Base-by-base conservation (phyloP, 2,797 vertebrate genomes). In the Eospalax fontanierii region DNA sequence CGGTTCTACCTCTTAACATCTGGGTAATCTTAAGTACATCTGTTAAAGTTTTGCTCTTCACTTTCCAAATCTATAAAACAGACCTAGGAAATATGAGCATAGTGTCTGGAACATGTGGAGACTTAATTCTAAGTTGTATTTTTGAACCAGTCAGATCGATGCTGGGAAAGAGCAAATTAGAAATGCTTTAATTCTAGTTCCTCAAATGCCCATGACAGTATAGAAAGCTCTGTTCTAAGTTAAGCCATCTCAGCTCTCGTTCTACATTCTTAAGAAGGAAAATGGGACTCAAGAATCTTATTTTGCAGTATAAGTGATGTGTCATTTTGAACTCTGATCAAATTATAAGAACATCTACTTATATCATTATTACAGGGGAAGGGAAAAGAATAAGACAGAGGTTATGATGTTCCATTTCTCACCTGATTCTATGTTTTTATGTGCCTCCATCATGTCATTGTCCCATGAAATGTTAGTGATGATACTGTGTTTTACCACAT, bases 41-140 rank as follows among this genome's bases (percentile, higher is more conserved):
- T 79, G 57, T 66, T 89, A 85, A 38, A 75, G 18, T 30, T 63
- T 54, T n/a, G 33, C 85, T 35, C 73, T 18, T 75, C 61, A 46
- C 40, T 75, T 89, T 86, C 35, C n/a, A 75, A 43, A 71, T 73
- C 28, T 88, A 85, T 74, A 80, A 90, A 92, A 21, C 14, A 83
- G 19, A 81, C 7, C 61, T 73, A 90, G 43, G 9, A 4, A 80
- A 50, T 35, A 21, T 73, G 28, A 2, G 33, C 71, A 83, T 33
- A 28, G 65, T 82, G 57, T 86, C 71, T 18, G 46, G 16, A 59
- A 68, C 38, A 66, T 43, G 8, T 22, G 38, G 66, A 54, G 43
- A 70, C 12, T 78, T 87, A 70, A 74, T 85, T 85, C 57, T 71
- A 26, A 92, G 26, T 76, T 74, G 8, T 86, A 9, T 43, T 61